A percentile compares a stretch with the other conserved stretches of the same genome.
Evolutionary conservation across 2,113 vertebrate genomes (phyloP).

Genomic region (Struthio camelus): DNA sequence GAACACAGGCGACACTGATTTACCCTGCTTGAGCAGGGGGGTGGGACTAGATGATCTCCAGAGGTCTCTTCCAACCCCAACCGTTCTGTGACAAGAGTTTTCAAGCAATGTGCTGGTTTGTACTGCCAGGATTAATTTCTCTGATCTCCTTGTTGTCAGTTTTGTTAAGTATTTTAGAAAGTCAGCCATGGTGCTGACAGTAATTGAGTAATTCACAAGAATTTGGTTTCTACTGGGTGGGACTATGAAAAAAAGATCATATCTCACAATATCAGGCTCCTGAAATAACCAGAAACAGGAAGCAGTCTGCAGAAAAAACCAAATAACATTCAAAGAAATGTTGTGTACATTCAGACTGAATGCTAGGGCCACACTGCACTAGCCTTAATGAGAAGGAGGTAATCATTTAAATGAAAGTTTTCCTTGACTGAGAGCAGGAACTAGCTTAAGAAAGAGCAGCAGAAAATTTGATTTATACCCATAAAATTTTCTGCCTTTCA

Average conservation of each 20-base stretch:
- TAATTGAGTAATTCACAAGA: not conserved
- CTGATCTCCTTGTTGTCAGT: not conserved
- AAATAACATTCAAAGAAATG: not conserved
- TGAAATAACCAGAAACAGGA: not conserved
- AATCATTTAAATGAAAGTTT: not conserved
- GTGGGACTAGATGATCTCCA: not conserved
- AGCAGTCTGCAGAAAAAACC: not conserved
- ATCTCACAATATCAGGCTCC: not conserved
- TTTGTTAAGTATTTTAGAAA: not conserved
- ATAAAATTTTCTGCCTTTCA: not conserved
- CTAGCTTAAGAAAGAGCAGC: not conserved
- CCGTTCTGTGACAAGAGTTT: too few species aligned
- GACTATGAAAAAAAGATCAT: not conserved
- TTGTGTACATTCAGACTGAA: not conserved
- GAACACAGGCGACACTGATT: not conserved
- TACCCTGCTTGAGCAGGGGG: not conserved
- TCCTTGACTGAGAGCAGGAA: not conserved
- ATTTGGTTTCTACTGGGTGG: not conserved
- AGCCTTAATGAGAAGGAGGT: not conserved
- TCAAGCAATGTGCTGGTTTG: too few species aligned
- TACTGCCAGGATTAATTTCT: too few species aligned
- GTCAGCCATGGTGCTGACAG: not conserved
- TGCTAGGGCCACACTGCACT: not conserved
- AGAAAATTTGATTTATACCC: not conserved
- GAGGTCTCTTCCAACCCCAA: not conserved